Evolutionary conservation across 2,113 vertebrate genomes (phyloP).

Genomic region (Leiothrix lutea): DNA sequence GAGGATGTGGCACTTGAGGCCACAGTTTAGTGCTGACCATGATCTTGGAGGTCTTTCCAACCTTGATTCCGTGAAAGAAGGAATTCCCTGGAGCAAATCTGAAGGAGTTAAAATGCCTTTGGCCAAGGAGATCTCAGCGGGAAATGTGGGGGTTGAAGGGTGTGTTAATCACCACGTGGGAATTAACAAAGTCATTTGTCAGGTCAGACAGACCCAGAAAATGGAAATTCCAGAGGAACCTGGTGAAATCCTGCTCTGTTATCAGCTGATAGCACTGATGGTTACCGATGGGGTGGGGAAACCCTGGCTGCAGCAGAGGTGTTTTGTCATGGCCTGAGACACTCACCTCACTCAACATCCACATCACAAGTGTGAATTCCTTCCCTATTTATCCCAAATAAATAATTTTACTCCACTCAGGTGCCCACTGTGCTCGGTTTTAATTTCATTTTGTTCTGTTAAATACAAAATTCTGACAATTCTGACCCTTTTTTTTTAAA

Average conservation of each 20-base stretch:
- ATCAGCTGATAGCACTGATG: neutral
- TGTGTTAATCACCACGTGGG: neutral
- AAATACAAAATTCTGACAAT: neutral
- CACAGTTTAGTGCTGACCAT: neutral
- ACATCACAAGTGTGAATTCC: neutral
- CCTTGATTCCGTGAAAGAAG: accelerated
- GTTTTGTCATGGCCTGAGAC: neutral
- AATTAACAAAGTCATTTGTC: neutral
- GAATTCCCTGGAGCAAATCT: neutral
- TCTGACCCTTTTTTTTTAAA: neutral
- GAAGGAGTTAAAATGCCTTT: neutral
- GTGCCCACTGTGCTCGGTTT: neutral
- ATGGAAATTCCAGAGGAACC: neutral
- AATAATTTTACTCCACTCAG: neutral
- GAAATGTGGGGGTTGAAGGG: neutral
- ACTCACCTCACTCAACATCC: neutral
- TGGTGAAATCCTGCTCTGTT: neutral
- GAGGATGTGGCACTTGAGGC: neutral
- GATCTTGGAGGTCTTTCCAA: neutral
- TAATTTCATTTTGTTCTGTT: neutral
- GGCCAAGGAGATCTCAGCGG: neutral
- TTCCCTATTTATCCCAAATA: neutral
- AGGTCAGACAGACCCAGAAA: neutral
- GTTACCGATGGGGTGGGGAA: neutral
- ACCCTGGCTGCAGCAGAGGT: neutral